These are phyloP conservation scores for Acinonyx jubatus DNA, from an alignment of 2,113 vertebrate genomes.

Conservation along the genomic window DNA sequence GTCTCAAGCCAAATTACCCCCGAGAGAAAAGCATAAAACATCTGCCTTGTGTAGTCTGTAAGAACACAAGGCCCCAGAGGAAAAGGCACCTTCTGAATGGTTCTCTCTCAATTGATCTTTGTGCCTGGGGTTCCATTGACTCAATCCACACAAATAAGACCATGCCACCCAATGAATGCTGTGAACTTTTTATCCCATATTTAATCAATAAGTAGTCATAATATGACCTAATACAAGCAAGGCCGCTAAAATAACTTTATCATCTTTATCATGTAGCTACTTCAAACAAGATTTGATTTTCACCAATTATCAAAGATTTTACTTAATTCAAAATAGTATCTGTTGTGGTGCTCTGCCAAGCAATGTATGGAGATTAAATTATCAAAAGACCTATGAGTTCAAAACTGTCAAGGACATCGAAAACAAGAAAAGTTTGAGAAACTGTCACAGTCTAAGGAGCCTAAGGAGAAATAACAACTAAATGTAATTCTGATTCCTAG, in stretches of 20 bases:
- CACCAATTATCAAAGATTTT: not conserved
- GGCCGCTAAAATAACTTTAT: not conserved
- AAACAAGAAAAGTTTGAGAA: constrained; percentile 13
- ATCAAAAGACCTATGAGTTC: not conserved
- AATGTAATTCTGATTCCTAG: not conserved
- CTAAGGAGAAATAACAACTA: constrained; percentile 12
- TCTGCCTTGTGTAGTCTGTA: not conserved
- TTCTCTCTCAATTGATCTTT: not conserved
- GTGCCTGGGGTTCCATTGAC: not conserved
- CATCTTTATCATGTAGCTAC: not conserved
- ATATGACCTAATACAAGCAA: not conserved
- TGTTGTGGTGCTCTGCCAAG: not conserved
- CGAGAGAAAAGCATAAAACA: not conserved
- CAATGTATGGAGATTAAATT: not conserved
- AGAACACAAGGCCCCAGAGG: not conserved
- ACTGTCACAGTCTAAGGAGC: not conserved
- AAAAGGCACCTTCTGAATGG: not conserved
- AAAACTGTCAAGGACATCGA: not conserved
- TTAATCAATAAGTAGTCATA: not conserved
- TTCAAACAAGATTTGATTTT: constrained; percentile 32
- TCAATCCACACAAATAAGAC: constrained; percentile 3
- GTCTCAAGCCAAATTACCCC: not conserved
- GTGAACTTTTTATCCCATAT: not conserved
- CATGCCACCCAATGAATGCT: not conserved
- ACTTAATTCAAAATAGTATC: not conserved